A percentile compares a stretch with the other conserved stretches of the same genome.
These are phyloP conservation scores for Orgyia antiqua DNA, from an alignment of 2,888 invertebrate genomes.

Conservation along the genomic window DNA sequence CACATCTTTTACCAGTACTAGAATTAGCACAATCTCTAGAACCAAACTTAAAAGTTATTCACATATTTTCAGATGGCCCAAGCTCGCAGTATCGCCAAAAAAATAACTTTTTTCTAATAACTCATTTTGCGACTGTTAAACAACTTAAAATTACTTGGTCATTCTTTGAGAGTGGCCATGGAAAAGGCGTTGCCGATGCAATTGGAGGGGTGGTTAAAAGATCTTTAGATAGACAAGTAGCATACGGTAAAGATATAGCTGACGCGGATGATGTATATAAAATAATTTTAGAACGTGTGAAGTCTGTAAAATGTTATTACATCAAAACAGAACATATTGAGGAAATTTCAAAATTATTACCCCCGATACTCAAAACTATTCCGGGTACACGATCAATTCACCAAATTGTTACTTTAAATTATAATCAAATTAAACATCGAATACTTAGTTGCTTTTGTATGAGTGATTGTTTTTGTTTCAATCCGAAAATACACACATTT, in stretches of 20 bases:
- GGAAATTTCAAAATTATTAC: slow-evolving; percentile 6
- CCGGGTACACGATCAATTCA: slow-evolving; percentile 3
- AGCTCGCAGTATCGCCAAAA: slow-evolving; percentile 2
- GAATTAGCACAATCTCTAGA: slow-evolving; percentile 1
- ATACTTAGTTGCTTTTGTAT: slow-evolving; percentile 7
- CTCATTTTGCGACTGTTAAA: neutral
- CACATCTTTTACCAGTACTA: neutral
- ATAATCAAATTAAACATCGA: slow-evolving; percentile 7
- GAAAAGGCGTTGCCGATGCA: slow-evolving; percentile 1
- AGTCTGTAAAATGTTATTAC: slow-evolving; percentile 3
- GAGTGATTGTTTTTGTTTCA: slow-evolving; percentile 6
- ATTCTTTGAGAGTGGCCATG: too few relatives aligned
- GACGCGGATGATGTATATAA: slow-evolving; percentile 2
- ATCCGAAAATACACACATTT: slow-evolving; percentile 1
- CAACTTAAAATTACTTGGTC: neutral
- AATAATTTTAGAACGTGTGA: slow-evolving; percentile 1
- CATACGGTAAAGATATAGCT: slow-evolving; percentile 2
- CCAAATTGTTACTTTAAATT: slow-evolving; percentile 6
- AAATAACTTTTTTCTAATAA: slow-evolving; percentile 1
- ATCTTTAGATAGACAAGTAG: slow-evolving; percentile 1
- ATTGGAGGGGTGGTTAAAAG: slow-evolving; percentile 1
- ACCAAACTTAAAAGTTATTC: slow-evolving; percentile 1
- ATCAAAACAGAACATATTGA: slow-evolving; percentile 4
- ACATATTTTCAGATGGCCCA: slow-evolving; percentile 1
- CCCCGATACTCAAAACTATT: neutral